phyloP scores from a whole-genome alignment of 2,797 vertebrate species.

The Graptemys geographica region DNA sequence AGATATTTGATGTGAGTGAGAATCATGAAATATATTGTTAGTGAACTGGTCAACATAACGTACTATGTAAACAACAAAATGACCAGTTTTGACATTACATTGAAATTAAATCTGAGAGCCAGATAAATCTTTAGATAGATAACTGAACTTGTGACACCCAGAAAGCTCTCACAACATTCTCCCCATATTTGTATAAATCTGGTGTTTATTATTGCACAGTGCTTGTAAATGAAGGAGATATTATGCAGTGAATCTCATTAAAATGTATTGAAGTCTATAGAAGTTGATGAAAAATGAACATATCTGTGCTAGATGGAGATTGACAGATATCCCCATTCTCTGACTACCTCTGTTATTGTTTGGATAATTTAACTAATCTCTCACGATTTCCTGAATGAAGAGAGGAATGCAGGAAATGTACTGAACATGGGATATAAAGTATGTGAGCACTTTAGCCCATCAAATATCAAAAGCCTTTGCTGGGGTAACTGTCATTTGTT shows the following conservation, averaged over 20 bases:
- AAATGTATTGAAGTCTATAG: neutral
- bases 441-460: neutral
- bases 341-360: neutral
- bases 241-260: neutral
- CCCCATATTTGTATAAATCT: neutral
- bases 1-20: neutral
- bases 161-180: neutral
- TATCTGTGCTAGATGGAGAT: neutral
- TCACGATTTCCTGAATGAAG: neutral
- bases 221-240: neutral
- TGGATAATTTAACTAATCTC: neutral
- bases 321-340: rapidly evolving
- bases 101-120: neutral
- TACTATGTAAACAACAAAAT: neutral
- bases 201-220: neutral
- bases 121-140: neutral
- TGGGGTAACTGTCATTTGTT: neutral
- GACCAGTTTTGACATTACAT: rapidly evolving
- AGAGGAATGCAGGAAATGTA: neutral
- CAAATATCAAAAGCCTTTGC: neutral
- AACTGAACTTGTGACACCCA: neutral
- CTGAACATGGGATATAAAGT: neutral
- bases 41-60: neutral
- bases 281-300: neutral
- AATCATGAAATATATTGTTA: neutral